Evolutionary conservation across 2,113 vertebrate genomes (phyloP).

Genomic region (Protomyctophum bolini): DNA sequence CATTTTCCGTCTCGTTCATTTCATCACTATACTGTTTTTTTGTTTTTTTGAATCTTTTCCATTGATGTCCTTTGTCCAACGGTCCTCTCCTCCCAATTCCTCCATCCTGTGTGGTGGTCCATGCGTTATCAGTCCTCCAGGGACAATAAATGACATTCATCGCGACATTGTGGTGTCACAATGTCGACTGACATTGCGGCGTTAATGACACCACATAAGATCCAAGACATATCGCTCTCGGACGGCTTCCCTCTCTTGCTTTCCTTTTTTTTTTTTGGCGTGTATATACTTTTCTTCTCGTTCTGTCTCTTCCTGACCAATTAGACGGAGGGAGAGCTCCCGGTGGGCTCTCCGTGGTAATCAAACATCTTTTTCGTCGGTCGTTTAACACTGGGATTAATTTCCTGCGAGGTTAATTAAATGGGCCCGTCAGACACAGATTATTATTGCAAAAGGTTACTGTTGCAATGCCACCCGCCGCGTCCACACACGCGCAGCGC

Average conservation of each 20-base stretch:
- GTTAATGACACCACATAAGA: conserved; percentile 64
- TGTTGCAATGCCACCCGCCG: conserved; percentile 56
- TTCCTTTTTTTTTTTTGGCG: conserved; percentile 53
- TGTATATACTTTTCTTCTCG: conserved; percentile 68
- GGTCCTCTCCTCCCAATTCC: neutral
- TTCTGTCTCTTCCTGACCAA: conserved; percentile 71
- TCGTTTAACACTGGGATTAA: conserved; percentile 83
- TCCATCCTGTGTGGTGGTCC: conserved; percentile 20
- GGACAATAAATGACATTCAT: conserved; percentile 74
- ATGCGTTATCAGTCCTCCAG: conserved; percentile 67
- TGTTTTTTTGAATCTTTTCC: neutral
- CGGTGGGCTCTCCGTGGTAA: conserved; percentile 76
- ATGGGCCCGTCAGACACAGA: conserved; percentile 79
- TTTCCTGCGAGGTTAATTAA: conserved; percentile 85
- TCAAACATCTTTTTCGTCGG: conserved; percentile 84
- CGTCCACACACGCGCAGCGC: neutral
- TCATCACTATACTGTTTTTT: conserved; percentile 23
- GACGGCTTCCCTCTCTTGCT: conserved; percentile 27
- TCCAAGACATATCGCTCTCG: conserved; percentile 44
- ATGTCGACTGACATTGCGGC: neutral
- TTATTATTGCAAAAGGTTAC: conserved; percentile 83
- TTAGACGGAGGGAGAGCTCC: conserved; percentile 77
- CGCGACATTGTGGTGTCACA: no score
- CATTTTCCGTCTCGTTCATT: conserved; percentile 15
- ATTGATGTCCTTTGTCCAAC: conserved; percentile 22